Conservation (phyloP, 2,113 vertebrate species). For the Erythrolamprus reginae region DNA sequence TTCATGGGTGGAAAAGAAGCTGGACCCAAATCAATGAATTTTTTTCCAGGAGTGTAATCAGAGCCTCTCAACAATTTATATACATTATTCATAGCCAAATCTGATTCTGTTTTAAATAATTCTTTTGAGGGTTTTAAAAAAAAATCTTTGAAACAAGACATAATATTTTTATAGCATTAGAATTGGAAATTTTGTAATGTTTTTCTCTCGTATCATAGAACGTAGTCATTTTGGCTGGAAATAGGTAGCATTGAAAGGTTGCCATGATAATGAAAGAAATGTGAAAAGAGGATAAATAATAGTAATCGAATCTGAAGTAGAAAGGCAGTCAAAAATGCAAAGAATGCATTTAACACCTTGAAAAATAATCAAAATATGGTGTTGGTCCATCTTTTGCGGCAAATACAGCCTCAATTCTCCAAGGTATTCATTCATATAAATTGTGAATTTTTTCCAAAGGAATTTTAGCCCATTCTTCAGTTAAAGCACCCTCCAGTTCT, state of each 20-base stretch:
- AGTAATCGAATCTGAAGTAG: not conserved
- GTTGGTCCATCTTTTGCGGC: no score
- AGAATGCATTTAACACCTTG: no score
- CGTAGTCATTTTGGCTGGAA: not conserved
- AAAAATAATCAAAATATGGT: no score
- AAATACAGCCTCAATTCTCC: no score
- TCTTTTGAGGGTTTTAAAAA: not conserved
- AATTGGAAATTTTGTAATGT: slow-evolving; percentile 8
- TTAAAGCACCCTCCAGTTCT: no score
- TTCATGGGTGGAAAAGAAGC: not conserved
- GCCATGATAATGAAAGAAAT: no score
- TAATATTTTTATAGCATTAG: slow-evolving; percentile 22
- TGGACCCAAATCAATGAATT: not conserved
- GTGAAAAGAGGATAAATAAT: not conserved
- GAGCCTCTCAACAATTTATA: not conserved
- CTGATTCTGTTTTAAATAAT: not conserved
- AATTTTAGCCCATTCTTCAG: no score
- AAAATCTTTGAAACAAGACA: not conserved
- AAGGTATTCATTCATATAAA: no score
- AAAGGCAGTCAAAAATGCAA: not conserved
- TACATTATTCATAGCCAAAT: slow-evolving; percentile 10
- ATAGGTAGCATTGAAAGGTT: not conserved
- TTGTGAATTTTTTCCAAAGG: no score
- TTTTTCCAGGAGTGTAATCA: not conserved
- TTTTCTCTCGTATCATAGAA: not conserved